phyloP scores from a whole-genome alignment of 2,888 invertebrate species.

The Andrena minutula region DNA sequence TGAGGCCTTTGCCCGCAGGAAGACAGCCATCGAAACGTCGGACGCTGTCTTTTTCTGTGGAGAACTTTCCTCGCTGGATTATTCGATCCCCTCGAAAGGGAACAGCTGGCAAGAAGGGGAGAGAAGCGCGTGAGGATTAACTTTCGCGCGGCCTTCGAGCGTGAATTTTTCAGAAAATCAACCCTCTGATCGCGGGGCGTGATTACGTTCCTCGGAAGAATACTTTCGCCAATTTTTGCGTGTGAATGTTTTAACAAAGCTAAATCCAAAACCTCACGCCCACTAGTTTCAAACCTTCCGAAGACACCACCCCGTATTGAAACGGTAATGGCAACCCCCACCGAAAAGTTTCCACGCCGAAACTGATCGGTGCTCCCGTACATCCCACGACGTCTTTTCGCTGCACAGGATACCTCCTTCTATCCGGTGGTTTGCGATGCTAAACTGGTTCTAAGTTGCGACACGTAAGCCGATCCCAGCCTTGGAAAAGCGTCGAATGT shows the following conservation, averaged over 20 bases:
- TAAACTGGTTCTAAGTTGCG: conserved; percentile 75
- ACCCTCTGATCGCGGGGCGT: neutral
- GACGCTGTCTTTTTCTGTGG: conserved; percentile 1
- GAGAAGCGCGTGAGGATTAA: conserved; percentile 27
- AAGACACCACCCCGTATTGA: conserved; percentile 42
- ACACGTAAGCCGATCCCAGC: conserved; percentile 76
- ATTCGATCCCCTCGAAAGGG: conserved; percentile 27
- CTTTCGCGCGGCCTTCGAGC: conserved; percentile 17
- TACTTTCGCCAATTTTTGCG: neutral
- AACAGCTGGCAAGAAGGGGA: neutral
- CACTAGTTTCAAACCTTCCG: conserved; percentile 7
- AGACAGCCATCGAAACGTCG: conserved; percentile 34
- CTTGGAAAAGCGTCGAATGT: conserved; percentile 65
- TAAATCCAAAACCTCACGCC: conserved; percentile 4
- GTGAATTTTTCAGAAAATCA: conserved; percentile 37
- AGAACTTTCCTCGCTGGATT: conserved; percentile 9
- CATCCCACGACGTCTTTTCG: conserved; percentile 31
- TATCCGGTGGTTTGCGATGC: conserved; percentile 66
- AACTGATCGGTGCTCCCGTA: conserved; percentile 11
- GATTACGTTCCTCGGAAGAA: conserved; percentile 16
- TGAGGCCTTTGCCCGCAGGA: conserved; percentile 11
- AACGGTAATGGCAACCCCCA: conserved; percentile 49
- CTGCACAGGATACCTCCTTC: conserved; percentile 28
- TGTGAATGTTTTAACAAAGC: neutral
- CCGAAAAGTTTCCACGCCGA: conserved; percentile 42